Evolutionary conservation across 2,113 vertebrate species (phyloP).

Genomic region (Ctenomys sociabilis): DNA sequence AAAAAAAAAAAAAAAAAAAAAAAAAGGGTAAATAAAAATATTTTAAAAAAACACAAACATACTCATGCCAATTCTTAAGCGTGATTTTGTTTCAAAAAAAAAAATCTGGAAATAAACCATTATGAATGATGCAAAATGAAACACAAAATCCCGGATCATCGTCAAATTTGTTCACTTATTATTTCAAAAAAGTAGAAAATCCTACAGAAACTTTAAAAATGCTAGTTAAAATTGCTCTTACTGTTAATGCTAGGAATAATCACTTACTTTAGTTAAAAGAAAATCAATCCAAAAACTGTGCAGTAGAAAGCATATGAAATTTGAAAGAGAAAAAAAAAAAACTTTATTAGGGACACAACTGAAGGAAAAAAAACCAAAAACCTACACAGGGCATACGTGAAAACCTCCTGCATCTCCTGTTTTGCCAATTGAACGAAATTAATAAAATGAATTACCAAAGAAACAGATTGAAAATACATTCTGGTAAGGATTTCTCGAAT

Average conservation of each 20-base stretch:
- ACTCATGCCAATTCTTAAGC: conserved; percentile 77
- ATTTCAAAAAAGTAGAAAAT: no score
- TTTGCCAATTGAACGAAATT: conserved; percentile 69
- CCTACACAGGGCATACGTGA: conserved; percentile 35
- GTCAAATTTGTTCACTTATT: conserved; percentile 69
- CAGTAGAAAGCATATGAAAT: conserved; percentile 77
- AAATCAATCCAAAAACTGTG: conserved; percentile 79
- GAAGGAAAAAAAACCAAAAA: conserved; percentile 45
- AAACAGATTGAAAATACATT: not conserved
- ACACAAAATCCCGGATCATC: conserved; percentile 44
- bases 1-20: no score
- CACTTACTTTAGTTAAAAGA: conserved; percentile 71
- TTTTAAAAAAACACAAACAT: conserved; percentile 47
- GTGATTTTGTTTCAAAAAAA: conserved; percentile 79
- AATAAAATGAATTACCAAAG: conserved; percentile 74
- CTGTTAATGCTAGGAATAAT: conserved; percentile 70
- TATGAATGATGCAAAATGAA: conserved; percentile 70
- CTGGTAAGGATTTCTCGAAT: conserved; percentile 10
- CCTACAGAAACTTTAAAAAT: no score
- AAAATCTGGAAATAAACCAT: conserved; percentile 72
- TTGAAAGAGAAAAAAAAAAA: conserved; percentile 87
- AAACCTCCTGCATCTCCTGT: conserved; percentile 58
- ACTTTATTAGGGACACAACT: conserved; percentile 82
- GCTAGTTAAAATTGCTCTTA: conserved; percentile 35
- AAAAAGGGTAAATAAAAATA: no score